Evolutionary conservation across 2,797 vertebrate species (phyloP), one percentile per base, ranked within the genome.

Genomic region (Loris lydekkerianus): DNA sequence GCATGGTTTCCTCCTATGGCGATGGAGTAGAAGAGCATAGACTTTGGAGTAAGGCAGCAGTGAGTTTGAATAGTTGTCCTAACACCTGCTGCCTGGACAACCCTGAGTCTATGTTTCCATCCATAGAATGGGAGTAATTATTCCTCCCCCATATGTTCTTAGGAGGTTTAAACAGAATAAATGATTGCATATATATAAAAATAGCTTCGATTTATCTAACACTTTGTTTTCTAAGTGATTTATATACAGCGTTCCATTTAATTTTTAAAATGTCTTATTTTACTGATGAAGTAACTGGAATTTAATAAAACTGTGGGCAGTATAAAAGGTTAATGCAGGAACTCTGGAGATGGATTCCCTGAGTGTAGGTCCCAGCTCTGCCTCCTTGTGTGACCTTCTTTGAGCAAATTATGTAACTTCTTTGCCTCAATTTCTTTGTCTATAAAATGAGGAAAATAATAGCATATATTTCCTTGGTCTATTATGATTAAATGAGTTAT

Each of bases 371-470:
- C 56, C 49, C n/a, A 76, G 10, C n/a, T 65, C 58, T 81, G 25
- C 27, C 56, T 85, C 60, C n/a, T 84, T 87, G 11, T 76, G 80
- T 49, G 72, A 87, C 60, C 46, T 67, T 85, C 77, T 31, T 86
- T 78, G 77, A 65, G 10, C 73, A 93, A 76, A 21, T 73, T 81
- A 37, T 29, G 69, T 65, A 40, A 65, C 13, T 77, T 86, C 10
- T 65, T 91, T 89, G 89, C 43, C n/a, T 95, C 25, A 27, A 9
- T 97, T 87, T 97, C 31, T 92, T 92, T 18, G 40, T 77, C 27
- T 86, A n/a, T 65, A 91, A 84, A 63, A 65, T n/a, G 18, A n/a
- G 43, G 21, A n/a, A 76, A 63, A 43, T 61, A 40, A 82, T 43
- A 82, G 25, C 27, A 27, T 31, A 13, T 82, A 63, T 89, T 72